Evolutionary conservation across 1,140 invertebrate genomes (phyloP).

Genomic region (Grapholita molesta): DNA sequence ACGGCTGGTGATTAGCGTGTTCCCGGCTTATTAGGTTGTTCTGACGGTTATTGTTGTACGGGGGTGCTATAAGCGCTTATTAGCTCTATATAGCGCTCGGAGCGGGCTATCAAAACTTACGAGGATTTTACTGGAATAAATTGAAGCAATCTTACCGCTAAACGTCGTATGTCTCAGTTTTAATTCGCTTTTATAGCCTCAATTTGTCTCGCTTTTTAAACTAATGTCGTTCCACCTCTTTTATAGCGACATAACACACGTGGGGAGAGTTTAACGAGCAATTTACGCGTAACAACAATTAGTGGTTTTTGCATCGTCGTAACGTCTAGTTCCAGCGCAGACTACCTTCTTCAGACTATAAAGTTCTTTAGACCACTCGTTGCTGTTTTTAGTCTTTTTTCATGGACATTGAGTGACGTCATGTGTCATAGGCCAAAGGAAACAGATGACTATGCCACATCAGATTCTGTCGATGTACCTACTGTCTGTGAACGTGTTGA

Average conservation of each 20-base stretch:
- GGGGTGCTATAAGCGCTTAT: neutral
- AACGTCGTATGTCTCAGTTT: neutral
- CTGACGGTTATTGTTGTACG: slow-evolving; percentile 2
- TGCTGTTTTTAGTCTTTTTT: too few species aligned
- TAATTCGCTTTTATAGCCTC: neutral
- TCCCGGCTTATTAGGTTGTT: neutral
- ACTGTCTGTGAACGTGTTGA: too few species aligned
- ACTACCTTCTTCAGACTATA: neutral
- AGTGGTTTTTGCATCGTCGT: slow-evolving; percentile 10
- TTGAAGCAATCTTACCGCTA: neutral
- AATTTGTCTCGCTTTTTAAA: slow-evolving; percentile 1
- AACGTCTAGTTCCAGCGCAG: neutral
- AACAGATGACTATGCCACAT: too few species aligned
- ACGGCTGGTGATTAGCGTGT: slow-evolving; percentile 9
- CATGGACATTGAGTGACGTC: too few species aligned
- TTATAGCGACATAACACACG: neutral
- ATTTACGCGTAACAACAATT: slow-evolving; percentile 14
- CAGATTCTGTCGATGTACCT: too few species aligned
- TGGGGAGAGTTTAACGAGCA: slow-evolving; percentile 5
- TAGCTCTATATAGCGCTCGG: neutral
- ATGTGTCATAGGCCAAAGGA: too few species aligned
- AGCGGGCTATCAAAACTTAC: neutral
- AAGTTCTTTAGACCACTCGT: too few species aligned
- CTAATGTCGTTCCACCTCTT: neutral
- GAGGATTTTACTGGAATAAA: neutral